These are phyloP conservation scores for Eudasyphora cyanicolor DNA, from an alignment of 2,888 invertebrate species.

Conservation along the genomic window DNA sequence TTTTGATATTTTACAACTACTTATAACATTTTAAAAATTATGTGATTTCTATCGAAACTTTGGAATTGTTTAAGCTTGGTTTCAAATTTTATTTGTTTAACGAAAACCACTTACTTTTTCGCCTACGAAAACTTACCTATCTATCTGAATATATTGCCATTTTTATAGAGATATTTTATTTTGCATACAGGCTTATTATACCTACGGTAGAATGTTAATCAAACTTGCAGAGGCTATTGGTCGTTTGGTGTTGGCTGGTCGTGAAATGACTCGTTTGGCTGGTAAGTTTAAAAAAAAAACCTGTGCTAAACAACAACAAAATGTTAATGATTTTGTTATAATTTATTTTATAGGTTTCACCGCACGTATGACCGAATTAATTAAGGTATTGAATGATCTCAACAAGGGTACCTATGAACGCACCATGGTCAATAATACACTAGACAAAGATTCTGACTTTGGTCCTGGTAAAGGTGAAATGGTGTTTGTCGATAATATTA, in stretches of 20 bases:
- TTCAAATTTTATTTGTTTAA: too few species aligned
- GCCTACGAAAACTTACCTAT: neutral
- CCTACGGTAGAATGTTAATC: conserved; percentile 89
- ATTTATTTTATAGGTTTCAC: conserved; percentile 84
- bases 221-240: conserved; percentile 99
- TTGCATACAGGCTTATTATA: conserved; percentile 90
- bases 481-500: conserved; percentile 92
- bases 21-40: too few species aligned
- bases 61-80: too few species aligned
- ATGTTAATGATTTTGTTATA: neutral
- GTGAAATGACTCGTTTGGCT: conserved; percentile 95
- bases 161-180: neutral
- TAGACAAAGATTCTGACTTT: conserved; percentile 76
- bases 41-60: too few species aligned
- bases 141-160: neutral
- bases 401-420: conserved; percentile 87
- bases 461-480: conserved; percentile 90
- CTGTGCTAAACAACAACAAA: neutral
- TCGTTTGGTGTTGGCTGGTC: conserved; percentile 94
- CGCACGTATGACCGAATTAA: conserved; percentile 93
- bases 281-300: conserved; percentile 82
- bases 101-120: too few species aligned
- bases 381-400: conserved; percentile 90
- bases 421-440: conserved; percentile 81
- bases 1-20: too few species aligned